Base-by-base conservation (phyloP, 2,797 vertebrate genomes). In the Hoplostethus atlanticus region DNA sequence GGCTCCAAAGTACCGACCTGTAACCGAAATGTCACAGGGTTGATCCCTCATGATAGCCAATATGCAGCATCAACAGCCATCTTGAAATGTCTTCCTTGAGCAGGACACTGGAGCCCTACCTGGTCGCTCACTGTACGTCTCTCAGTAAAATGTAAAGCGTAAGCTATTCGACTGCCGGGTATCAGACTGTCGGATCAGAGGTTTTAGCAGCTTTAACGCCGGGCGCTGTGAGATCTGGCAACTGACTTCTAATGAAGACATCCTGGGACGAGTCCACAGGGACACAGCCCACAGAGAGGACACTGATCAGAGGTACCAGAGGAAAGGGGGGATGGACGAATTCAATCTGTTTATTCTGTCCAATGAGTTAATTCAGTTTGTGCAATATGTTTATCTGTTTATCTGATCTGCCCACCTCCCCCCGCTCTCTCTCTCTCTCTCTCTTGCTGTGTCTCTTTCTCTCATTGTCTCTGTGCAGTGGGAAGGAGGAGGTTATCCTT, bases 401-500 rank as follows among this genome's bases (percentile, higher is more conserved):
- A 11, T 73, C 72, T 64, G 77, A 79, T 82, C 82, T 76, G 69
- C 47, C 74, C 67, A 5, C 13, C 56, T 58, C 21, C 21, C 21
- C 21, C 75, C 51, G 2, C 9, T 50, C 15, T 58, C 1, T 1
- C 31, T 21, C 9, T 16, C 0, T 59, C 11, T 52, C 46, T 83
- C 64, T 76, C 76, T 48, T 30, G 12, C 68, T 50, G 48, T 15
- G 63, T n/a, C 51, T 3, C 9, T 50, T 11, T 58, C 0, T 0
- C 25, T 21, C 9, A 12, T 0, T 59, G 8, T 52, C 46, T 83
- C 64, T 76, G 71, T 73, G 46, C 65, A 55, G 38, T 38, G 46
- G 52, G 31, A 76, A 69, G 74, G 81, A 68, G 68, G 87, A 79
- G 88, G 87, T 80, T 85, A 79, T 87, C 80, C 81, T 86, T 92